A percentile compares a stretch with the other conserved stretches of the same genome.
Evolutionary conservation across 2,888 invertebrate genomes (phyloP).

Genomic region (Tachina grossa): DNA sequence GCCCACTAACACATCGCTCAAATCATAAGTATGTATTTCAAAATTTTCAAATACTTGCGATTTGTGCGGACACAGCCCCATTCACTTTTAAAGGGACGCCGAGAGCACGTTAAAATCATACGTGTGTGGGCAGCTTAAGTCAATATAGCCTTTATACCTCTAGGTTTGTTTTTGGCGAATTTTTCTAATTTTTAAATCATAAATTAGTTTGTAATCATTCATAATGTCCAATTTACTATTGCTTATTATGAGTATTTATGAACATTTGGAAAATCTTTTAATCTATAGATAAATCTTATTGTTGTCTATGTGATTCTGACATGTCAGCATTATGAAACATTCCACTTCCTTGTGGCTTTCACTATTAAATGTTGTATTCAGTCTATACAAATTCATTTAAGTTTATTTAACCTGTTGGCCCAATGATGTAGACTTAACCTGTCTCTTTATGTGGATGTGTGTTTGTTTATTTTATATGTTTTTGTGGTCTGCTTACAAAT

Average conservation of each 20-base stretch:
- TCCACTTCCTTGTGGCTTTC: constrained; percentile 52
- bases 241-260: not conserved
- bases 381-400: constrained; percentile 1
- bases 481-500: not conserved
- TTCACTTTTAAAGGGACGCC: no score
- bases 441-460: constrained; percentile 3
- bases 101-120: no score
- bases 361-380: constrained; percentile 18
- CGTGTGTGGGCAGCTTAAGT: no score
- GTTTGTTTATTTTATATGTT: not conserved
- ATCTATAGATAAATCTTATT: constrained; percentile 13
- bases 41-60: no score
- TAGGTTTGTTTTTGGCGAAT: no score
- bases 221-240: not conserved
- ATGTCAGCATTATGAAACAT: constrained; percentile 11
- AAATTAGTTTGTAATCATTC: not conserved
- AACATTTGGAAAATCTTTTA: not conserved
- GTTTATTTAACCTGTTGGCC: constrained; percentile 66
- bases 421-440: constrained; percentile 25
- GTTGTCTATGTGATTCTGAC: constrained; percentile 3
- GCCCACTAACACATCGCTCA: no score
- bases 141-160: no score
- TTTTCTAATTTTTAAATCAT: not conserved
- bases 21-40: no score
- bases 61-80: no score